Evolutionary conservation across 2,797 vertebrate genomes (phyloP), one percentile per base, ranked within the genome.

Genomic region (Semaprochilodus insignis): DNA sequence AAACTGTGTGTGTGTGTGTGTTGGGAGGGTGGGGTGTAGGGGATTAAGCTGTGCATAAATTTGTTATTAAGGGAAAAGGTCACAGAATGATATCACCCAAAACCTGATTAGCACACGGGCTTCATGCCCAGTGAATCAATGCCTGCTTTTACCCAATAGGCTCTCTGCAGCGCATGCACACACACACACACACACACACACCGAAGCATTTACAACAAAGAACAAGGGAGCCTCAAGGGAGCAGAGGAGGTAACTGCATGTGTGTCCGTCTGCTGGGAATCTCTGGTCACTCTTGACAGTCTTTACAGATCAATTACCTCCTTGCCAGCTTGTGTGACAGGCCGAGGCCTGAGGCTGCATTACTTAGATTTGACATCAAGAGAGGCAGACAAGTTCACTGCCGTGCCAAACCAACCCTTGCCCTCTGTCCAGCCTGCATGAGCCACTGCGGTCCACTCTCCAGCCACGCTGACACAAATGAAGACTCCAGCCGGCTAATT

Each of bases 21-120:
- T 11, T 4, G 69, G 23, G 31, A 51, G 31, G 59, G 23, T 19
- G 62, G 63, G 74, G 57, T 48, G 5, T 69, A n/a, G 31, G 82
- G 88, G 89, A 91, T 86, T 91, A 88, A 88, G 34, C 83, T 88
- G 62, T 89, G 90, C 88, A 91, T 93, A 93, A 91, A 94, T 89
- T 90, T 86, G 79, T 89, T 94, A 91, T 92, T 93, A 93, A 91
- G 83, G 92, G 85, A 90, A 94, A 94, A 95, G 92, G 92, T 94
- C 93, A 93, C 0, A 0, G 86, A 88, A 87, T 81, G 89, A 91
- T 94, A 91, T 88, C 91, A 89, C 86, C 77, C 79, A 62, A 91
- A 92, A 95, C 92, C 91, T 94, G 88, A 95, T 95, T 94, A 94
- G 89, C 89, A 89, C 88, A 90, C 83, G 88, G 80, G 82, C 84